These are phyloP conservation scores for Cladopsammia gracilis DNA, from an alignment of 64 coral and sea anemone genomes.

Conservation along the genomic window DNA sequence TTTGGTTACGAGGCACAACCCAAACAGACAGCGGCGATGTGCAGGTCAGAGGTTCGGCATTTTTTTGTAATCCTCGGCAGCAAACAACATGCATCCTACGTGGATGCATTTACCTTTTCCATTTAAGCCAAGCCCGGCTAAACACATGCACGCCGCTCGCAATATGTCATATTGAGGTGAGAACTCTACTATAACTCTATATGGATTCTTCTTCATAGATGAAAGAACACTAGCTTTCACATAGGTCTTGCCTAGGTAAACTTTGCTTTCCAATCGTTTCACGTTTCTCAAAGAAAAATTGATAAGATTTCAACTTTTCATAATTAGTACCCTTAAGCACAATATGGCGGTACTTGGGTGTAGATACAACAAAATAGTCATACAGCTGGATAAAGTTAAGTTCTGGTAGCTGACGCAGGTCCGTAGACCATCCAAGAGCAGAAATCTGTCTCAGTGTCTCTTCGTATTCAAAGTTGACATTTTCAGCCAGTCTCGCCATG, in stretches of 20 bases:
- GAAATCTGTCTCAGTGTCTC: neutral
- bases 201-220: slow-evolving; percentile 70
- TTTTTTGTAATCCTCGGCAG: slow-evolving; percentile 22
- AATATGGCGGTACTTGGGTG: slow-evolving; percentile 53
- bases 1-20: slow-evolving; percentile 53
- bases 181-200: slow-evolving; percentile 51
- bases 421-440: neutral
- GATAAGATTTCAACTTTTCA: slow-evolving; percentile 73
- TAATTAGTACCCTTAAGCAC: slow-evolving; percentile 55
- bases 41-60: slow-evolving; percentile 50
- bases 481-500: neutral
- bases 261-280: slow-evolving; percentile 29
- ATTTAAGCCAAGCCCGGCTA: slow-evolving; percentile 13
- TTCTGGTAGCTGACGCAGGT: neutral
- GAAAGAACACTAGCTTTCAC: slow-evolving; percentile 69
- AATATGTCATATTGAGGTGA: neutral
- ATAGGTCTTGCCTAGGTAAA: slow-evolving; percentile 21
- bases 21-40: slow-evolving; percentile 48
- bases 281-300: slow-evolving; percentile 77
- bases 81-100: slow-evolving; percentile 28
- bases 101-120: slow-evolving; percentile 44
- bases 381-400: too few relatives aligned
- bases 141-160: neutral
- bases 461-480: neutral
- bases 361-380: neutral